Base-by-base conservation (phyloP, 2,888 invertebrate species). In the Eumacrocentrus americanus region DNA sequence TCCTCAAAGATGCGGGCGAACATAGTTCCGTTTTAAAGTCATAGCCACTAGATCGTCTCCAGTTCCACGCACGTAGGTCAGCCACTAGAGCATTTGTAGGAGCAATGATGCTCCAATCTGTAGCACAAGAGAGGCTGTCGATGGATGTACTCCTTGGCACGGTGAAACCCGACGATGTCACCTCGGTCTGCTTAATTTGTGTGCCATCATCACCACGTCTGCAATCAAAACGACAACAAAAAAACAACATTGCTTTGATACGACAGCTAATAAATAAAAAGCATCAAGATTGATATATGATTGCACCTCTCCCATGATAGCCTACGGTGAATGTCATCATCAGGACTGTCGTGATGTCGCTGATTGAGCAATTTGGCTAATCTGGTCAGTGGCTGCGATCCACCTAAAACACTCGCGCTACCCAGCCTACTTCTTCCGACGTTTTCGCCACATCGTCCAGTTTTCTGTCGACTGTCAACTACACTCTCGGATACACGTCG, bases 141-240 rank as follows among this genome's bases (percentile, higher is more conserved):
- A 91, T 92, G 81, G 91, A 91, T 65, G 90, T 88, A 61, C 92
- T 92, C 2, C 92, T 87, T 3, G 90, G 90, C 20, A 78, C 47
- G 9, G 23, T 48, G 38, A 18, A 50, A 34, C 14, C 23, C 6
- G 46, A 23, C n/a, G 23, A 23, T 20, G 25, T 25, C 14, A 25
- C 12, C 22, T 46, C 46, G 7, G 12, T 12, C 23, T 20, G 23
- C 12, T 25, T 46, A 14, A 25, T 22, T 25, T 20, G 23, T 11
- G 42, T 18, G 11, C 23, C 22, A 14, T 46, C 46, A 25, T 46
- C 46, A 12, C 46, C 46, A 5, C 46, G 46, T 46, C 46, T 46
- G 6, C 29, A 29, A 29, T 29, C 29, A 29, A 29, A 29, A 29
- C 29, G 9, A 29, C 29, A 29, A 29, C 4, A 29, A 29, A 29